phyloP scores from a whole-genome alignment of 30 jellyfish, hydroid and myxozoan genomes.

The Sanderia malayensis region DNA sequence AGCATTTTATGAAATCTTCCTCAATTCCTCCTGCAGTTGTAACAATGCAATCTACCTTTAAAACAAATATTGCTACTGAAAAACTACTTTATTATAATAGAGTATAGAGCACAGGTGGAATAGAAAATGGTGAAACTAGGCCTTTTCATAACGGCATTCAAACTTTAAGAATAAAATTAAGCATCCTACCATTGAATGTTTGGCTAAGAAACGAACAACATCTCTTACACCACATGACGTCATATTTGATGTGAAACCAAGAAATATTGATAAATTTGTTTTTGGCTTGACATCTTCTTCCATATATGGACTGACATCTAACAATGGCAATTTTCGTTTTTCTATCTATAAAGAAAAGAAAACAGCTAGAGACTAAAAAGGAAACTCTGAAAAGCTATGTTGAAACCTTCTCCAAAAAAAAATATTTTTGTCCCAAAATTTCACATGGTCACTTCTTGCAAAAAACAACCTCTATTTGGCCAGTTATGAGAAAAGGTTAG shows the following conservation, averaged over 20 bases:
- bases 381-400: neutral
- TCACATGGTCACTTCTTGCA: neutral
- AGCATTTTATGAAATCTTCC: conserved; percentile 95
- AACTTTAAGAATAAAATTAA: too few relatives aligned
- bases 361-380: neutral
- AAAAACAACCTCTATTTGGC: neutral
- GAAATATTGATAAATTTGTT: conserved; percentile 74
- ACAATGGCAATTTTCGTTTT: conserved; percentile 60
- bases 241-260: conserved; percentile 99
- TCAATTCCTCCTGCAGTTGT: conserved; percentile 99
- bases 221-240: conserved; percentile 98
- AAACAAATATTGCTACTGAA: too few relatives aligned
- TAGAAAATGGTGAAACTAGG: too few relatives aligned
- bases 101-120: too few relatives aligned
- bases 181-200: conserved; percentile 64
- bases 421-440: neutral
- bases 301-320: conserved; percentile 43
- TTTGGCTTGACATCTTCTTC: conserved; percentile 78
- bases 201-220: conserved; percentile 81
- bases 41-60: conserved; percentile 93
- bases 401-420: neutral
- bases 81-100: too few relatives aligned
- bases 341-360: conserved; percentile 34
- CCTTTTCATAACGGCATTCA: too few relatives aligned
- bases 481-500: neutral